Conservation (phyloP, 2,113 vertebrate genomes). For the Nibea coibor region DNA sequence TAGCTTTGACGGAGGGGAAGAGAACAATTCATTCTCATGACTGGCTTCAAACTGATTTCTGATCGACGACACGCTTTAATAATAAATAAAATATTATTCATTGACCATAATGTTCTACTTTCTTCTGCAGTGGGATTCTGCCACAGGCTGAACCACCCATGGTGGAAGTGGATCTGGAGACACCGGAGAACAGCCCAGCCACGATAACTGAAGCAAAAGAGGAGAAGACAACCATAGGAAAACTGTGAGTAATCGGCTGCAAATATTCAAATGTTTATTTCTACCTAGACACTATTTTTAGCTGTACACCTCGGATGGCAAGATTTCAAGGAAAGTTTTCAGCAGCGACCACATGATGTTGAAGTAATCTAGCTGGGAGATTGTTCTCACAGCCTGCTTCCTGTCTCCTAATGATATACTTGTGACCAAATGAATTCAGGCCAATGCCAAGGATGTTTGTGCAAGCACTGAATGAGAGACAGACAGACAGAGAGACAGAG, state of each 20-base stretch:
- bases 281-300: not conserved
- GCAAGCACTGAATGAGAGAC: slow-evolving; percentile 38
- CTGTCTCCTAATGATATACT: slow-evolving; percentile 73
- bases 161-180: slow-evolving; percentile 76
- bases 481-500: no score
- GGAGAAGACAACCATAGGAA: slow-evolving; percentile 88
- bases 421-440: slow-evolving; percentile 75
- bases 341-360: slow-evolving; percentile 58
- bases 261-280: not conserved
- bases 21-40: not conserved
- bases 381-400: slow-evolving; percentile 62
- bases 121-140: slow-evolving; percentile 86
- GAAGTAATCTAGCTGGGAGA: slow-evolving; percentile 32
- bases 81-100: not conserved
- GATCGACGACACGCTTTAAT: not conserved
- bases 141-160: slow-evolving; percentile 80
- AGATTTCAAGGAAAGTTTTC: slow-evolving; percentile 12
- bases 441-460: slow-evolving; percentile 65
- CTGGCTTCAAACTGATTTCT: not conserved
- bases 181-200: slow-evolving; percentile 37
- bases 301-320: slow-evolving; percentile 16
- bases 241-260: slow-evolving; percentile 86
- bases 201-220: slow-evolving; percentile 69
- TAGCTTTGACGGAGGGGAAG: not conserved
- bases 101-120: not conserved